phyloP scores from a whole-genome alignment of 2,888 invertebrate genomes.

The Idaea straminata region DNA sequence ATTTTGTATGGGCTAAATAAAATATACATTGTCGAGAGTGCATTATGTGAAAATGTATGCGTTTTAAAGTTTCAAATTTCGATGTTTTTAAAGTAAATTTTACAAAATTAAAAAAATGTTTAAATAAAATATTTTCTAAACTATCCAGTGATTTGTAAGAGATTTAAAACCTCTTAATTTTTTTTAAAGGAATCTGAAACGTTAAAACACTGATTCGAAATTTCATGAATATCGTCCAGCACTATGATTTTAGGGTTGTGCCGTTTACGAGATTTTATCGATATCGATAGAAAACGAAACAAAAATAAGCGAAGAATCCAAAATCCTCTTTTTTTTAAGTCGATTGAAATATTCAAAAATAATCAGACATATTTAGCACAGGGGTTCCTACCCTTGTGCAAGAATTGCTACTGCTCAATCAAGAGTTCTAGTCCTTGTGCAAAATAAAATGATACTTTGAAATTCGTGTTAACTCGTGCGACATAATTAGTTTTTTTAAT shows the following conservation, averaged over 20 bases:
- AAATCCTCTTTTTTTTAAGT: not conserved
- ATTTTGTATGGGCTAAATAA: conserved; percentile 74
- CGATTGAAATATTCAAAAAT: too few relatives aligned
- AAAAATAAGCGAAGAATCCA: too few relatives aligned
- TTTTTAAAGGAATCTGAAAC: conserved; percentile 11
- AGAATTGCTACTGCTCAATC: too few relatives aligned
- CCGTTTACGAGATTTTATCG: conserved; percentile 15
- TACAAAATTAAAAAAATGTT: not conserved
- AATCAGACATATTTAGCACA: not conserved
- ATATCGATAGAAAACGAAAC: conserved; percentile 13
- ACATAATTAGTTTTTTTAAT: too few relatives aligned
- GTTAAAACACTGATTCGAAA: conserved; percentile 18
- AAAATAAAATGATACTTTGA: too few relatives aligned
- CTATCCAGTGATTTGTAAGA: not conserved
- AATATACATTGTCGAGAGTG: conserved; percentile 64
- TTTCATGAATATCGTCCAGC: conserved; percentile 24
- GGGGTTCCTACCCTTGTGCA: too few relatives aligned
- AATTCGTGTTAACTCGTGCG: too few relatives aligned
- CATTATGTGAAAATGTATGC: conserved; percentile 31
- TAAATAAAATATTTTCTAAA: not conserved
- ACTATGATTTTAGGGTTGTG: conserved; percentile 17
- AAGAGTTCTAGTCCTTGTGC: too few relatives aligned
- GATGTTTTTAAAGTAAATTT: not conserved
- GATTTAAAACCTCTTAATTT: not conserved
- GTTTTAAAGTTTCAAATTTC: conserved; percentile 20